Conservation (phyloP, 2,888 invertebrate species). For the Archaeoteleia sp. region DNA sequence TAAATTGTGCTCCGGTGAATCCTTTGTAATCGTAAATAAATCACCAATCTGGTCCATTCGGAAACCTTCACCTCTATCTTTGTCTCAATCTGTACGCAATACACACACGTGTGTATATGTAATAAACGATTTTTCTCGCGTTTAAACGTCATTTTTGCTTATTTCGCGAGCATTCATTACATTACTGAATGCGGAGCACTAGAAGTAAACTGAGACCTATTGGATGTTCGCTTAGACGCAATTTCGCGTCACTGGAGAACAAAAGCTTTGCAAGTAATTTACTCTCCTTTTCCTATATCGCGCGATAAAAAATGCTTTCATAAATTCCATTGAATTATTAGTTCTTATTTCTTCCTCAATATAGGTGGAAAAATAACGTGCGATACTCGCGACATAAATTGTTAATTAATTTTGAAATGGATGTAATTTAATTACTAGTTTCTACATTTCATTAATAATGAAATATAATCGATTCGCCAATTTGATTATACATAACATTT, state of each 20-base stretch:
- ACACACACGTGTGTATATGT: background rate
- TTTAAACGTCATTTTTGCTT: background rate
- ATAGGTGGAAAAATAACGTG: no score
- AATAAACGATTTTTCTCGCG: conserved; percentile 5
- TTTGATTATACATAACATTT: no score
- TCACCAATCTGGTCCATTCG: conserved; percentile 8
- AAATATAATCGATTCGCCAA: no score
- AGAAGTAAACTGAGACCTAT: conserved; percentile 7
- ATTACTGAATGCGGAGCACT: conserved; percentile 1
- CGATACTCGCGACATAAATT: no score
- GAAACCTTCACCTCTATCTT: background rate
- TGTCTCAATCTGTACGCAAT: background rate
- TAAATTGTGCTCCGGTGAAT: conserved; percentile 12
- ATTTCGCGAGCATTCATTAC: conserved; percentile 8
- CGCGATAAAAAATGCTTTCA: background rate
- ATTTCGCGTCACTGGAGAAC: conserved; percentile 10
- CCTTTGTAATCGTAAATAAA: conserved; percentile 20
- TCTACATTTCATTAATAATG: no score
- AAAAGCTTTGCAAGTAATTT: conserved; percentile 10
- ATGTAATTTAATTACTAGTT: no score
- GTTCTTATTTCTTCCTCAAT: no score
- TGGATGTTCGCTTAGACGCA: conserved; percentile 4
- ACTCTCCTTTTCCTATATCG: background rate
- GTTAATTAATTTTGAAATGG: no score
- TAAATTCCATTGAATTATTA: background rate